Evolutionary conservation across 2,113 vertebrate species (phyloP).

Genomic region (Hippocampus zosterae): DNA sequence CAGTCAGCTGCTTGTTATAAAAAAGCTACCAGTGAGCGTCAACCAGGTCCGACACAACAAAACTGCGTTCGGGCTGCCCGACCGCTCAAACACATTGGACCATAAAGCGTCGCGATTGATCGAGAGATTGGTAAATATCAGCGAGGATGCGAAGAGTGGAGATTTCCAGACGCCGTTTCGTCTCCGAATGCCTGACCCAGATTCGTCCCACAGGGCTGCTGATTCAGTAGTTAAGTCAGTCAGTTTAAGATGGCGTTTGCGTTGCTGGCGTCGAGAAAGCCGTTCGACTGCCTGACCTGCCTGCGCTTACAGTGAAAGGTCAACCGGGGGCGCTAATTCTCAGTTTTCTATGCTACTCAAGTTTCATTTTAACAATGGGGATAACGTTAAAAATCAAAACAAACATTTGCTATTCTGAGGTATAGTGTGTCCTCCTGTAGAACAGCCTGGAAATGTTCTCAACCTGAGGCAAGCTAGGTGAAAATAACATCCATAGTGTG

Average conservation of each 20-base stretch:
- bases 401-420: no score
- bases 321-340: conserved; percentile 34
- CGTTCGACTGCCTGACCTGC: background rate
- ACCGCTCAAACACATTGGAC: conserved; percentile 63
- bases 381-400: no score
- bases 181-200: conserved; percentile 48
- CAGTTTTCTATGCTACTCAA: background rate
- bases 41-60: conserved; percentile 65
- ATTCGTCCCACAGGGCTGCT: conserved; percentile 41
- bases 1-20: conserved; percentile 19
- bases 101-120: conserved; percentile 34
- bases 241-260: conserved; percentile 65
- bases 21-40: conserved; percentile 41
- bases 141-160: background rate
- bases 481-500: no score
- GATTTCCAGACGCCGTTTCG: conserved; percentile 6
- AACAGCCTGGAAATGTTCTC: no score
- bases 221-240: conserved; percentile 21
- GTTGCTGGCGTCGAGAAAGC: conserved; percentile 27
- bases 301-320: conserved; percentile 11
- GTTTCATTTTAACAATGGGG: no score
- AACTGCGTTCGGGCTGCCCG: conserved; percentile 50
- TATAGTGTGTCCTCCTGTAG: no score
- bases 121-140: conserved; percentile 8
- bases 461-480: no score